Base-by-base conservation (phyloP, 2,888 invertebrate species). In the Ischnus inquisitorius region DNA sequence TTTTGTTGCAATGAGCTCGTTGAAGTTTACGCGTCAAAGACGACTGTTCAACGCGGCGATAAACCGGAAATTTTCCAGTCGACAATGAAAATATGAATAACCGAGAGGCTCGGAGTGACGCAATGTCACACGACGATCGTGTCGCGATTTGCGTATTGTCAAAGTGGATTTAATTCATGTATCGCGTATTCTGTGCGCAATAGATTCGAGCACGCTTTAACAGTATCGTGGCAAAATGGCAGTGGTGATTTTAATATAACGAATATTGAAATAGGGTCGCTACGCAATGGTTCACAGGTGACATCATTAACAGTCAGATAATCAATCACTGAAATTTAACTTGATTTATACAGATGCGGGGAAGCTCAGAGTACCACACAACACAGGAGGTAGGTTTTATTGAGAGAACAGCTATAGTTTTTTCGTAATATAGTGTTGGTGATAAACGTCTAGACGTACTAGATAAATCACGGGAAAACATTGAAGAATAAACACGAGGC, bases 201-300 rank as follows among this genome's bases (percentile, higher is more conserved):
- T 67, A 68, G 43, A 6, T 34, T 79, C 67, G 80, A 77, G 72
- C 67, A 80, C 83, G 57, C 25, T n/a, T 83, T 14, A 80, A 54
- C 34, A 34, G 80, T 2, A 78, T 81, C 22, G 64, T 81, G 77
- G 62, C 12, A 65, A 79, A 67, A 76, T 82, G 87, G 83, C 83
- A 86, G 84, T 84, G 86, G 34, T 85, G 87, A 83, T 85, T 78
- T 75, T 86, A 80, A 83, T 83, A 74, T 69, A 76, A 60, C 25
- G 19, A 60, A 60, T 28, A 62, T 62, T 54, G 51, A 57, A 68
- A 85, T 83, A 87, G 90, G 90, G 89, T 90, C 92, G 92, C 92
- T 93, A 93, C 93, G 93, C 91, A 93, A 93, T 93, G 92, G 93
- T 93, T 93, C 92, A 92, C 91, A 91, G 88, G 90, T 91, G 88